Conservation (phyloP, 2,888 invertebrate species). For the Cheilosia urbana region DNA sequence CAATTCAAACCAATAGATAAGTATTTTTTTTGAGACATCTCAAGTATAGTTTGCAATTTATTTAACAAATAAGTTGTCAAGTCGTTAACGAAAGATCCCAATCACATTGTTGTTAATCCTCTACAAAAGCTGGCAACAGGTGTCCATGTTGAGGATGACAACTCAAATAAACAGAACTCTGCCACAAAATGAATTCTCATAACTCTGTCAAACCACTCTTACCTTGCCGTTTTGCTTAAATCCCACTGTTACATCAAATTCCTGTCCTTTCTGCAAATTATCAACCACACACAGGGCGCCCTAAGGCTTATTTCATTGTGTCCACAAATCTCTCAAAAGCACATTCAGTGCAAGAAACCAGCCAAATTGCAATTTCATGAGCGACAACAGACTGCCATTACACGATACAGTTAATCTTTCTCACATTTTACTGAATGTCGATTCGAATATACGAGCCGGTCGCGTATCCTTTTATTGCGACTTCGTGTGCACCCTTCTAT, state of each 20-base stretch:
- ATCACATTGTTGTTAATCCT: too few relatives aligned
- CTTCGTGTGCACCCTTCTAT: conserved; percentile 11
- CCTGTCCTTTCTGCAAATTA: neutral
- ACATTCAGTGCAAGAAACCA: conserved; percentile 35
- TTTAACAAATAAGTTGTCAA: too few relatives aligned
- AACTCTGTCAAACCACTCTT: neutral
- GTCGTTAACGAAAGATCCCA: too few relatives aligned
- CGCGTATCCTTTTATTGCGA: conserved; percentile 13
- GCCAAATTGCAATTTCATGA: conserved; percentile 54
- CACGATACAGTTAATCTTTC: conserved; percentile 33
- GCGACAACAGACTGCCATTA: conserved; percentile 28
- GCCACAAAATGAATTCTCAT: neutral
- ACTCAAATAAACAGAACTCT: neutral
- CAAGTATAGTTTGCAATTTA: too few relatives aligned
- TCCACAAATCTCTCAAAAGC: conserved; percentile 36
- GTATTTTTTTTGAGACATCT: too few relatives aligned
- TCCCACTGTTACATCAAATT: neutral
- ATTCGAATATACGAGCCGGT: conserved; percentile 18
- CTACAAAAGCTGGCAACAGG: too few relatives aligned
- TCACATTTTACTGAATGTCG: conserved; percentile 30
- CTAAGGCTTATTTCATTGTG: conserved; percentile 34
- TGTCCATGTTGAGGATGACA: neutral
- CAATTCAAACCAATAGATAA: too few relatives aligned
- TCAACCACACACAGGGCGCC: conserved; percentile 2
- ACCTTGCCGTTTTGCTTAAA: neutral